Percentiles rank a stretch among this genome's conserved stretches.
Evolutionary conservation across 2,113 vertebrate genomes (phyloP).

Genomic region (Paradisaea rubra): DNA sequence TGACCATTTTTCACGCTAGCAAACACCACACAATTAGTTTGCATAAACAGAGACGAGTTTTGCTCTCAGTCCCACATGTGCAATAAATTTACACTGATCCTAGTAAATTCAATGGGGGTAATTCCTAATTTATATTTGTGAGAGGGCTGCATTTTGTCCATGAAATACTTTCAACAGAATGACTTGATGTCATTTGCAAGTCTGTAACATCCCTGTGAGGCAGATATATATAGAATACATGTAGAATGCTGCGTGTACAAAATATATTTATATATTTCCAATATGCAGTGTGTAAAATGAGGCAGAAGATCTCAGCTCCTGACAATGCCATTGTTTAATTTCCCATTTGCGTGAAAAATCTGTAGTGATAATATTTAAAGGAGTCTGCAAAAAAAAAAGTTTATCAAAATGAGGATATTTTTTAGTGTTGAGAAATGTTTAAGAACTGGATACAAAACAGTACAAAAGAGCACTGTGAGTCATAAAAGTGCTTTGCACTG

Average conservation of each 20-base stretch:
- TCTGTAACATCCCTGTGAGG: background rate
- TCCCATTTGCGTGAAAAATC: background rate
- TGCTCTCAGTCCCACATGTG: background rate
- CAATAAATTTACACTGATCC: background rate
- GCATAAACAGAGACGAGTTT: background rate
- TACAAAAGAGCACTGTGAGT: background rate
- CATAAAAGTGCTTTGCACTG: background rate
- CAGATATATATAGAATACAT: background rate
- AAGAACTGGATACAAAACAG: background rate
- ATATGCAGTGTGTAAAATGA: background rate
- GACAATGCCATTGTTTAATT: background rate
- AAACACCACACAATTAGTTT: background rate
- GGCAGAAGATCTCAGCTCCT: background rate
- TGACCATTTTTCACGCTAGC: background rate
- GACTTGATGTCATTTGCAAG: background rate
- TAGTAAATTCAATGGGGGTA: background rate
- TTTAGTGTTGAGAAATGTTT: accelerated
- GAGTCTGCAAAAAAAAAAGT: background rate
- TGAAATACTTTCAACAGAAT: background rate
- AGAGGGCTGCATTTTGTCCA: background rate
- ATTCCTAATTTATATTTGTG: background rate
- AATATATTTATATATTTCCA: background rate
- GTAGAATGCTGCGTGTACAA: background rate
- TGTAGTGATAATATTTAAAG: background rate
- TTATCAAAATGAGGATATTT: background rate